Base-by-base conservation (phyloP, 2,113 vertebrate species). In the Equus przewalskii region DNA sequence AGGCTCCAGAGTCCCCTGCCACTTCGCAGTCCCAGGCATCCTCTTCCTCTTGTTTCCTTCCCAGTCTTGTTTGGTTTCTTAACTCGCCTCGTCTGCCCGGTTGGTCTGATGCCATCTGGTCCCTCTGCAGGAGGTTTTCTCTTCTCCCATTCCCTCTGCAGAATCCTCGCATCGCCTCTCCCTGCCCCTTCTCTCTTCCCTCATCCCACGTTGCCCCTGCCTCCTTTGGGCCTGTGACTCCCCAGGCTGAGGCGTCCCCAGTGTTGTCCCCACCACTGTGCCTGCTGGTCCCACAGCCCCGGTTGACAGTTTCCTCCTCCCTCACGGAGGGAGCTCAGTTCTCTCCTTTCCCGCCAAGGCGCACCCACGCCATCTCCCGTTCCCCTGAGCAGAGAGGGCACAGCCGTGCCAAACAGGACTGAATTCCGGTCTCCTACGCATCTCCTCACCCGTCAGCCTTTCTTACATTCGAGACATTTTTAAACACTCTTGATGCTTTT, bases 371-470 rank as follows among this genome's bases (percentile, higher is more conserved):
- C 93, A 11, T 49, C 69, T 58, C 21, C 0, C 81, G 80, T 58
- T 64, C 85, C 69, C 93, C 56, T 1, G 26, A 56, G 62, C n/a
- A 3, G 72, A 73, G 93, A 62, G 89, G 73, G n/a, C 83, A 76
- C 60, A 2, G 78, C 58, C 4, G 6, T 72, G 80, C 51, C 41
- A 21, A 44, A 18, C 41, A 24, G 90, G 44, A n/a, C 89, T 0
- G 7, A 18, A 28, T 44, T 95, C 69, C 3, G 0, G 70, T 96
- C 76, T 88, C 65, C 95, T 12, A 33, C 94, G 79, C 15, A 41
- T 67, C 22, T 89, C 49, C 11, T 56, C 76, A 73, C 89, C 65
- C 67, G 81, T 85, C 91, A 96, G 90, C 65, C 72, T 41, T 72
- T n/a, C 28, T 95, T 62, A 56, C 80, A 4, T 6, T 19, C 12